Evolutionary conservation across 2,888 invertebrate genomes (phyloP).

Genomic region (Drosophila paramelanica): DNA sequence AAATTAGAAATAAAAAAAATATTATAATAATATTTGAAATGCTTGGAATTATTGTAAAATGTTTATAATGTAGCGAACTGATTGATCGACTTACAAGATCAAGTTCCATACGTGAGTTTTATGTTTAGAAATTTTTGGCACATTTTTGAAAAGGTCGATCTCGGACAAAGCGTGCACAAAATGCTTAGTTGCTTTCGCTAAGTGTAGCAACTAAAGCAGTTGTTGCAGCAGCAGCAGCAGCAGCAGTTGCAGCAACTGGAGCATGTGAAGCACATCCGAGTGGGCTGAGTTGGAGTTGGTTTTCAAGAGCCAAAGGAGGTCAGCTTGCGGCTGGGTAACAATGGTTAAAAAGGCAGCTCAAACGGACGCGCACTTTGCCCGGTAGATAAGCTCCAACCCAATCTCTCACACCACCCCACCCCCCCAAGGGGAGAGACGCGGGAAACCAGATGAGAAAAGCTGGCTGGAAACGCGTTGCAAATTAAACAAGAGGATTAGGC

Average conservation of each 20-base stretch:
- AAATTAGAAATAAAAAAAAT: too few relatives aligned
- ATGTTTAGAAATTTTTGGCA: too few relatives aligned
- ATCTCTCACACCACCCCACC: not conserved
- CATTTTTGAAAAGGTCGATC: too few relatives aligned
- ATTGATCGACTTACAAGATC: too few relatives aligned
- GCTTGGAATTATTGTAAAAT: too few relatives aligned
- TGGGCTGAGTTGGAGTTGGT: conserved; percentile 29
- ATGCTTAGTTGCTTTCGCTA: conserved; percentile 1
- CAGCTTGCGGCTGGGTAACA: conserved; percentile 45
- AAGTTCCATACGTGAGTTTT: too few relatives aligned
- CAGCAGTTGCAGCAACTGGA: conserved; percentile 57
- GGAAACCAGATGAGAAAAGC: not conserved
- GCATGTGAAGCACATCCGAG: conserved; percentile 79
- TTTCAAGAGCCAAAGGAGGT: conserved; percentile 44
- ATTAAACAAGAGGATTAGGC: conserved; percentile 51
- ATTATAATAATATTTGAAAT: too few relatives aligned
- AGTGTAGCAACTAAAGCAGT: not conserved
- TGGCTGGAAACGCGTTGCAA: conserved; percentile 9
- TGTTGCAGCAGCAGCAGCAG: conserved; percentile 1
- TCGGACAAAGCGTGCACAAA: not conserved
- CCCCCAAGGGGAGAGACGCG: not conserved
- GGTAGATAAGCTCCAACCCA: conserved; percentile 10
- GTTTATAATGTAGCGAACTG: too few relatives aligned
- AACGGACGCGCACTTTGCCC: conserved; percentile 18
- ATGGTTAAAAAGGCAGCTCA: conserved; percentile 31